Conservation (phyloP, 2,113 vertebrate species). For the Phylloscopus trochiloides region DNA sequence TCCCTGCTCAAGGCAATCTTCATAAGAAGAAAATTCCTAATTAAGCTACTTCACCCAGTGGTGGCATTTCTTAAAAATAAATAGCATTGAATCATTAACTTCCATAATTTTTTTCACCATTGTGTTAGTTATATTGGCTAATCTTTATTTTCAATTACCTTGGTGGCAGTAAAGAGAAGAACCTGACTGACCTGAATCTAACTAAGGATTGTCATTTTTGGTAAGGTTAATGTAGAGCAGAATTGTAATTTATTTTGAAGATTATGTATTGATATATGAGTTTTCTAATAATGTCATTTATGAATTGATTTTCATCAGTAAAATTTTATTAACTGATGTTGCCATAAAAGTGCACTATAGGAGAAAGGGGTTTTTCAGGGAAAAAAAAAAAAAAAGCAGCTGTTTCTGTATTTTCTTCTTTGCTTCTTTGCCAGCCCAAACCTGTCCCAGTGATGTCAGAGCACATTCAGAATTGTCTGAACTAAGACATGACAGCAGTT, state of each 20-base stretch:
- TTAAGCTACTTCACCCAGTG: background rate
- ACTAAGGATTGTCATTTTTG: background rate
- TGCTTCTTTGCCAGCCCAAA: slow-evolving; percentile 5
- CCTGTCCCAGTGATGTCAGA: background rate
- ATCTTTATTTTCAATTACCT: background rate
- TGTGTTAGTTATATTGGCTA: background rate
- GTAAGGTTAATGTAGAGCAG: background rate
- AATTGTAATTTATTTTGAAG: background rate
- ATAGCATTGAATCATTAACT: background rate
- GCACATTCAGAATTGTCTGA: background rate
- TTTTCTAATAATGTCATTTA: background rate
- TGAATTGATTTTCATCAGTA: background rate
- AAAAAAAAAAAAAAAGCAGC: background rate
- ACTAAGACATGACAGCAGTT: background rate
- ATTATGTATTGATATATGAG: background rate
- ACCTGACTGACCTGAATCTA: background rate
- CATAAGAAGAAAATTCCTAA: background rate
- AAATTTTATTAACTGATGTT: background rate
- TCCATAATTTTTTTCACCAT: background rate
- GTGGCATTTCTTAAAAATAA: background rate
- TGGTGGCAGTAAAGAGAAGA: background rate
- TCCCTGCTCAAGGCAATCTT: too few species aligned
- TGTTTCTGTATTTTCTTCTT: background rate
- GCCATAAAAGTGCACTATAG: background rate
- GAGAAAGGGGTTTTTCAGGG: fast-evolving